A percentile compares a stretch with the other conserved stretches of the same genome.
Evolutionary conservation across 2,797 vertebrate genomes (phyloP).

Genomic region (Nothura maculosa): DNA sequence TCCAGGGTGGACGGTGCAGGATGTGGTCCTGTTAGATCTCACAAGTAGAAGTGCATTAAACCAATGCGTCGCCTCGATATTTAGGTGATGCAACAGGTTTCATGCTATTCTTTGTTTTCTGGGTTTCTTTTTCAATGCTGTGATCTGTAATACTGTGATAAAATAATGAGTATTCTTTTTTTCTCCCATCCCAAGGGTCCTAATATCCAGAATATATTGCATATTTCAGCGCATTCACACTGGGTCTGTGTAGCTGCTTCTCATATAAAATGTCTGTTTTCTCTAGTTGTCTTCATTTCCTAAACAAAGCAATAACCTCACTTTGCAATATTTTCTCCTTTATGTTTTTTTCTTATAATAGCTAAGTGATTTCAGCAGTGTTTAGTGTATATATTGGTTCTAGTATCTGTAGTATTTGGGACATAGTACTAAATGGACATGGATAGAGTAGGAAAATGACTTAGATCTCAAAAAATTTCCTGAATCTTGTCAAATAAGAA

Average conservation of each 20-base stretch:
- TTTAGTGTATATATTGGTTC: not conserved
- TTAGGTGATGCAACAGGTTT: not conserved
- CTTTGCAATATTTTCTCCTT: not conserved
- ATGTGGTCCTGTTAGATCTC: not conserved
- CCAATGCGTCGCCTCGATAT: not conserved
- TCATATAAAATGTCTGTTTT: not conserved
- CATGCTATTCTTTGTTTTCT: not conserved
- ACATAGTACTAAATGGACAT: slow-evolving; percentile 1
- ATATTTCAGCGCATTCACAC: not conserved
- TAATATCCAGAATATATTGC: not conserved
- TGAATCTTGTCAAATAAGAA: slow-evolving; percentile 36
- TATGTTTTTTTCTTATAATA: not conserved
- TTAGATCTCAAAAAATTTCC: not conserved
- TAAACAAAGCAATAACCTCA: not conserved
- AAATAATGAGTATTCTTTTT: not conserved
- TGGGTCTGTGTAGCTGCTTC: not conserved
- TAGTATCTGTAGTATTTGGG: not conserved
- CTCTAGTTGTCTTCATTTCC: not conserved
- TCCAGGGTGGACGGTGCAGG: not conserved
- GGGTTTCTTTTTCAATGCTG: not conserved
- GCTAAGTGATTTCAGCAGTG: not conserved
- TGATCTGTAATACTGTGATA: not conserved
- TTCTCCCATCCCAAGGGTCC: not conserved
- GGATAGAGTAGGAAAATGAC: slow-evolving; percentile 35
- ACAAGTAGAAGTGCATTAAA: not conserved